Evolutionary conservation across 2,797 vertebrate genomes (phyloP).

Genomic region (Lepus oiostolus): DNA sequence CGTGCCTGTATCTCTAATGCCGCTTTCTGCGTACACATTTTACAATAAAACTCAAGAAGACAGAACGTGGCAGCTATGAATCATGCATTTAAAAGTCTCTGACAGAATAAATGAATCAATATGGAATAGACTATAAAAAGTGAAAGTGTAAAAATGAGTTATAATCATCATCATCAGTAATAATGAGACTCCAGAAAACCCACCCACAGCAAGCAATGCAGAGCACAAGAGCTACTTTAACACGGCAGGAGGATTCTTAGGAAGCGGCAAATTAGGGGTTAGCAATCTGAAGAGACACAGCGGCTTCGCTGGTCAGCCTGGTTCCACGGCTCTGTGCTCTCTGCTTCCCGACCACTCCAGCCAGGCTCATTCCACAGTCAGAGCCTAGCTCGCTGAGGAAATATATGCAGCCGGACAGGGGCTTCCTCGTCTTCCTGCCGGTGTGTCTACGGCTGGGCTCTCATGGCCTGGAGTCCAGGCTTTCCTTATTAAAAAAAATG

Average conservation of each 20-base stretch:
- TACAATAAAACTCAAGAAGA: conserved; percentile 51
- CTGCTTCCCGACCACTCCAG: background rate
- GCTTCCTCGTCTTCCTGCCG: background rate
- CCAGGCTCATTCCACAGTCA: background rate
- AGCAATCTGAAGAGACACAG: background rate
- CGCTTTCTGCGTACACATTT: background rate
- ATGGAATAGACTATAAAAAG: conserved; percentile 12
- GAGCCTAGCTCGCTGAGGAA: background rate
- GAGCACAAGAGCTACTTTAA: background rate
- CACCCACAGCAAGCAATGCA: background rate
- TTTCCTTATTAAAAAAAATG: background rate
- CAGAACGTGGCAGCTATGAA: conserved; percentile 32
- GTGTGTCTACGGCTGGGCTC: background rate
- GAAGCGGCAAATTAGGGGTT: background rate
- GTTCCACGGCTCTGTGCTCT: background rate
- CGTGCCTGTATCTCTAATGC: background rate
- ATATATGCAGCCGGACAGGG: background rate
- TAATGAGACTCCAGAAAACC: conserved; percentile 55
- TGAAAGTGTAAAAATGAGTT: conserved; percentile 47
- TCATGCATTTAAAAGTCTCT: conserved; percentile 62
- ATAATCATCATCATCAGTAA: conserved; percentile 50
- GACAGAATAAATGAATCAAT: conserved; percentile 56
- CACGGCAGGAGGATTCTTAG: background rate
- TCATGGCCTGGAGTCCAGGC: accelerated
- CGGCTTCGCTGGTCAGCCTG: background rate